Base-by-base conservation (phyloP, 2,797 vertebrate species). In the Schizothorax lantsangensis region DNA sequence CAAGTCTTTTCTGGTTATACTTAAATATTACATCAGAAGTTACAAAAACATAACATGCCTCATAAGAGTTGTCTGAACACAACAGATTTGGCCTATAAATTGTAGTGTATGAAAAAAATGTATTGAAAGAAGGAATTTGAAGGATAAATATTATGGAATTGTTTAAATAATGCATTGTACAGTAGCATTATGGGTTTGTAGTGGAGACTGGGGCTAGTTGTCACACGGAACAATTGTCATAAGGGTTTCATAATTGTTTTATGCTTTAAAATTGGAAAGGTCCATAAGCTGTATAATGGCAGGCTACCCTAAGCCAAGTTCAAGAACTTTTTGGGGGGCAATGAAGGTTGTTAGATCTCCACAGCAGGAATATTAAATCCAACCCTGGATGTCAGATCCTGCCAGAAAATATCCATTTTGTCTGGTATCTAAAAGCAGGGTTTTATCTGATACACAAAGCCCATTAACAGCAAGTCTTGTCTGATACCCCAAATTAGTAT, bases 1-100 rank as follows among this genome's bases (percentile, higher is more conserved):
- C 72, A 52, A 49, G 59, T 78, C 83, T 79, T 79, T 57, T 71
- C 74, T 79, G 36, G 84, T 71, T 85, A 57, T 54, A 59, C 33
- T 79, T 71, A 79, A 84, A 85, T 72, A 85, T 85, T 79, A 79
- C 66, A 85, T 85, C 75, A 85, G 40, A 79, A 49, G 64, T 71
- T 84, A 84, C 73, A 74, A 83, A 77, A 77, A 40, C 33, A 68
- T 40, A 64, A 66, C 62, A 54, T 81, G 7, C 36, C 54, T 59
- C 21, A 23, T 40, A 43, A 64, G 71, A 77, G 10, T 45, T 57
- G 62, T 40, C 83, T 52, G 43, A 79, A 77, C 47, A 69, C 74
- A 54, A 69, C 74, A 79, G 36, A 69, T 54, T 69, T 69, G n/a
- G 33, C 10, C 47, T 33, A 40, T 47, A 68, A 40, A 69, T 54